Evolutionary conservation across 2,113 vertebrate genomes (phyloP), one percentile per base, ranked within the genome.

Genomic region (Microcebus lehilahytsara): DNA sequence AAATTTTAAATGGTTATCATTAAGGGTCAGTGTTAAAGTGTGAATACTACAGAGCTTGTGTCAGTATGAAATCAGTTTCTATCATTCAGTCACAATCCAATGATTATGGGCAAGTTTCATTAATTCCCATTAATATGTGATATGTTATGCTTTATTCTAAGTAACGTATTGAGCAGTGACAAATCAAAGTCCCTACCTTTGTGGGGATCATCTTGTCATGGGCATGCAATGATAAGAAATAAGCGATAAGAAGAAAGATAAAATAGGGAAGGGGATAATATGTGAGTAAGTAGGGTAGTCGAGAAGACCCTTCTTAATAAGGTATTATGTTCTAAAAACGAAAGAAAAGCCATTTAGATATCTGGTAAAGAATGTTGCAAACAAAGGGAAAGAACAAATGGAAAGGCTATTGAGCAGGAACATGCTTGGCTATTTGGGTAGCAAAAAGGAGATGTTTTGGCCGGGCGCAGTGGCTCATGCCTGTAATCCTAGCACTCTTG

Each of bases 1-100:
- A 85, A 85, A 80, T 92, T 85, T 62, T 89, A 89, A 51, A 66
- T 95, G 51, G 91, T 51, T 34, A 77, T 93, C 19, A 58, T 72
- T 92, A 88, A 84, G 34, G 81, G 3, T 60, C 46, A 37, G 2
- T 79, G 16, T 96, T 95, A 79, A 87, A 95, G 67, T 92, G 1
- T 46, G 16, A 67, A 42, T 86, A 30, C 14, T 74, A 16, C 2
- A 79, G 25, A 66, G 17, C 37, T 87, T 0, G 11, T 67, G n/a
- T 51, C 78, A 69, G 4, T 88, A 19, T 89, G 40, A 34, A 91
- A 95, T 79, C 34, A 46, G 4, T 81, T 72, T 53, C 46, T 56
- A 6, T 64, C 16, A 71, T 85, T 75, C 34, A 53, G 11, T 95
- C 19, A 85, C 40, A n/a, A 64, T 64, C 62, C 56, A 79, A 72